Conservation (phyloP, 1,140 invertebrate species). For the Pollicipes pollicipes region DNA sequence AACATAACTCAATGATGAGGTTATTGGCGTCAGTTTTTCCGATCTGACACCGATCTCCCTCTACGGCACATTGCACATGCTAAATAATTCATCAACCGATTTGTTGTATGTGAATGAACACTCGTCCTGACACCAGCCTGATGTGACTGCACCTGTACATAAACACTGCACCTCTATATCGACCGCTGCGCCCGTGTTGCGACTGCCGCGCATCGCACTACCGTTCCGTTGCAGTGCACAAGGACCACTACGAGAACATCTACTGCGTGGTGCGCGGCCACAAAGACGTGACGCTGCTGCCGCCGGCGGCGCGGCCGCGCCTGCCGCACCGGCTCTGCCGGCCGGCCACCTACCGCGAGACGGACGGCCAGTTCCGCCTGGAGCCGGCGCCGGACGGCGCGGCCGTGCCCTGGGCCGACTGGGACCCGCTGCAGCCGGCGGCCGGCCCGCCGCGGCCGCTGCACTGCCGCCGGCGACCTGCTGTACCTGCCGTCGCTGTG, state of each 20-base stretch:
- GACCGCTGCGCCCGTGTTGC: too few relatives aligned
- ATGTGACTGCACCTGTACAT: too few relatives aligned
- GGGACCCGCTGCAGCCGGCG: slow-evolving; percentile 46
- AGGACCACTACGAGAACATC: slow-evolving; percentile 75
- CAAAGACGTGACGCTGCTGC: slow-evolving; percentile 61
- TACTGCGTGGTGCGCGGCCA: slow-evolving; percentile 62
- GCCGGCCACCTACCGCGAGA: slow-evolving; percentile 34
- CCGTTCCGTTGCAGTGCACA: slow-evolving; percentile 50
- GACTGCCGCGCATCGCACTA: too few relatives aligned
- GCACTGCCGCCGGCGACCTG: slow-evolving; percentile 48
- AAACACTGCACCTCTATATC: too few relatives aligned
- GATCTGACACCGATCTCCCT: too few relatives aligned
- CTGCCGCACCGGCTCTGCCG: slow-evolving; percentile 50
- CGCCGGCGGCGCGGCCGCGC: slow-evolving; percentile 55
- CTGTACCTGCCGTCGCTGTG: slow-evolving; percentile 69
- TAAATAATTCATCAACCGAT: too few relatives aligned
- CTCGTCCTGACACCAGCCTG: too few relatives aligned
- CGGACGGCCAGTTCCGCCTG: slow-evolving; percentile 30
- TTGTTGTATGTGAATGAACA: too few relatives aligned
- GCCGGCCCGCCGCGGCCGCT: slow-evolving; percentile 41
- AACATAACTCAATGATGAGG: too few relatives aligned
- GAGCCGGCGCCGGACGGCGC: slow-evolving; percentile 18
- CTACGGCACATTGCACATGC: too few relatives aligned
- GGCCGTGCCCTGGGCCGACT: slow-evolving; percentile 46
- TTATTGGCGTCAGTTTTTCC: too few relatives aligned